Evolutionary conservation across 1,140 invertebrate genomes (phyloP), one percentile per base, ranked within the genome.

Genomic region (Homalodisca vitripennis): DNA sequence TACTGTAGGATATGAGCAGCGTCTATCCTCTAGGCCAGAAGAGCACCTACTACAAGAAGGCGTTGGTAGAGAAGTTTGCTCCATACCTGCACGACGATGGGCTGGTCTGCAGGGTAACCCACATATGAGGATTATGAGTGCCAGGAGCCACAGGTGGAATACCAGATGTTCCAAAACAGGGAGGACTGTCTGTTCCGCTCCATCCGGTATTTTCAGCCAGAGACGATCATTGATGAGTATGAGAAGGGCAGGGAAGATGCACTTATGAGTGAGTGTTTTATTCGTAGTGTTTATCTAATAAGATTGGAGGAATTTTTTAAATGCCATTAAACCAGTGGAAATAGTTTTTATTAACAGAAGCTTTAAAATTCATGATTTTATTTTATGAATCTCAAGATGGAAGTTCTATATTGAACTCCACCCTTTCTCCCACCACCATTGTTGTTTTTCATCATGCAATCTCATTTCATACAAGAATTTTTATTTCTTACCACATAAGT

Each of bases 11-110:
- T 92, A 85, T 71, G 86, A 91, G 68, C 85, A 84, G 74, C 83
- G 90, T n/a, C 24, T 95, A 89, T 80, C 91, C 92, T 0, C 83
- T 84, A 47, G 88, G 87, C 1, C 83, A 84, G 32, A 94, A 92
- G 79, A 85, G 79, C 0, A 85, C 89, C 29, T 80, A 86, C 31
- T 95, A 91, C 74, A 93, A 92, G 76, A 88, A 90, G 74, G 84
- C 86, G 0, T 82, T 89, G 55, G 81, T 93, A 0, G 90, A 95
- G 75, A 85, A 89, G 68, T 93, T 87, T 78, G 85, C 92, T 0
- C 89, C 89, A 0, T 94, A 94, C 75, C 82, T 86, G 1, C 83
- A 89, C 73, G 80, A 79, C 0, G 88, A 93, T 77, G 91, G 90
- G 1, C 72, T 94, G 13, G 79, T 90, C 0, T 85, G 85, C 71